Base-by-base conservation (phyloP, 92 coral and sea anemone genomes). In the Blastomussa wellsi region DNA sequence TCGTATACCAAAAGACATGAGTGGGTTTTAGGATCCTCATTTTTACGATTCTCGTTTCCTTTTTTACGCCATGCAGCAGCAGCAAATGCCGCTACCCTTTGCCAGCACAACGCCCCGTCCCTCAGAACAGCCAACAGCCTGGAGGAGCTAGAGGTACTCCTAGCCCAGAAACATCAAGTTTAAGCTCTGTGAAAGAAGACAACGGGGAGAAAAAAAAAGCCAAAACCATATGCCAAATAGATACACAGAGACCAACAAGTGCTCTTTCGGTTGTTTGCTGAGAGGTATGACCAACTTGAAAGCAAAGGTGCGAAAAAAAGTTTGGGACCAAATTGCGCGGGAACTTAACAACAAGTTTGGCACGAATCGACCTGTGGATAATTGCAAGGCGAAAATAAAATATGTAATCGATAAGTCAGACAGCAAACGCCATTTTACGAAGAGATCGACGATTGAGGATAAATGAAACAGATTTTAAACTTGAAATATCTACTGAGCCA, bases 271-370 rank as follows among this genome's bases (percentile, higher is more conserved):
- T 82, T 89, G 65, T 81, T 89, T 89, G 88, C 84, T 22, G 92
- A 80, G 68, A 77, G 86, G 55, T 68, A 60, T 86, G 87, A 89
- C 64, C 73, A 49, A 68, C 83, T 89, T 59, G 89, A 90, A 67
- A 90, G 90, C 72, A 90, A 82, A 78, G 93, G 86, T 22, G 71
- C 84, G 90, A n/a, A n/a, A n/a, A n/a, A n/a, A n/a, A n/a, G n/a
- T n/a, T n/a, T n/a, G n/a, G n/a, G 86, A 82, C 32, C 84, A 87
- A 59, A 82, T 90, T 48, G 82, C 84, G 19, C 81, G 64, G 57
- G 64, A 79, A 75, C 85, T 90, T 37, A 78, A 86, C 64, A 42
- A 72, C 49, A 87, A 49, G 66, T 79, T 86, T 72, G 82, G 79
- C 79, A 74, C 84, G 60, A 70, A 77, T 70, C 78, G 82, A 68